Evolutionary conservation across 2,888 invertebrate genomes (phyloP).

Genomic region (Amiota mariae): DNA sequence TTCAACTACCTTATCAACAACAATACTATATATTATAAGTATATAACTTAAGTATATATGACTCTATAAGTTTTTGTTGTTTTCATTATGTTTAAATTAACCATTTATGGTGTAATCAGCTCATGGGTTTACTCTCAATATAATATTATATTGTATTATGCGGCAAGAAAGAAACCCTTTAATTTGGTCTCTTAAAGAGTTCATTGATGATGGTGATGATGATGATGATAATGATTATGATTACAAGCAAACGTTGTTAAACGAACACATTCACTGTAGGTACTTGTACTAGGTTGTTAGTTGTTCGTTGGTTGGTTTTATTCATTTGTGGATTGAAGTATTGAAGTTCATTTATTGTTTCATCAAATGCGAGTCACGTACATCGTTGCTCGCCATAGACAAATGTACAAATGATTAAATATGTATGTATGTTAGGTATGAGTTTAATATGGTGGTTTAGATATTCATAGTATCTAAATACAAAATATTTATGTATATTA

Average conservation of each 20-base stretch:
- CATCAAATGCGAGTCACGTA: conserved; percentile 30
- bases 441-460: conserved; percentile 3
- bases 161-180: too few relatives aligned
- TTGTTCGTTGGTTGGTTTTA: neutral
- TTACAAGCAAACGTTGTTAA: conserved; percentile 17
- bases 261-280: conserved; percentile 9
- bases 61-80: too few relatives aligned
- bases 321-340: neutral
- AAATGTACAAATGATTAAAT: conserved; percentile 7
- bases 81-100: too few relatives aligned
- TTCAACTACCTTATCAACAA: too few relatives aligned
- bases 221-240: neutral
- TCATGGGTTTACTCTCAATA: too few relatives aligned
- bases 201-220: too few relatives aligned
- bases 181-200: too few relatives aligned
- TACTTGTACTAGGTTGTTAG: neutral
- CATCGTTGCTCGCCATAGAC: conserved; percentile 20
- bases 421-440: conserved; percentile 7
- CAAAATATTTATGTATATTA: too few relatives aligned
- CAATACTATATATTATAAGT: too few relatives aligned
- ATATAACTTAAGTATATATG: too few relatives aligned
- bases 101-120: too few relatives aligned
- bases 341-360: conserved; percentile 26
- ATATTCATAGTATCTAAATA: neutral
- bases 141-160: too few relatives aligned